These are phyloP conservation scores for Phyllopteryx taeniolatus DNA, from an alignment of 2,113 vertebrate species.

Conservation along the genomic window DNA sequence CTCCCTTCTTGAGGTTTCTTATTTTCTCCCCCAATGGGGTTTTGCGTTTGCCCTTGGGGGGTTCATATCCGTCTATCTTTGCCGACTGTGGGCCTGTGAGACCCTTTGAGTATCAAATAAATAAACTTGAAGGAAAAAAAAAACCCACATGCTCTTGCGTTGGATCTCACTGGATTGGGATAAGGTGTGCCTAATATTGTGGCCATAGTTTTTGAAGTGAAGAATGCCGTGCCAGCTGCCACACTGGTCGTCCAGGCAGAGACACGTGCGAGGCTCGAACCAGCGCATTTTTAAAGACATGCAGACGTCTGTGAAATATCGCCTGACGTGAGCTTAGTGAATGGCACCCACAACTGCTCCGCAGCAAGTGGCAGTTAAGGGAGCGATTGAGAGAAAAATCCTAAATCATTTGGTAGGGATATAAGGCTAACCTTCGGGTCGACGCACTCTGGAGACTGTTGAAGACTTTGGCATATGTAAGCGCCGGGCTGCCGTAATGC, in stretches of 20 bases:
- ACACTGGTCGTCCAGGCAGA: not conserved
- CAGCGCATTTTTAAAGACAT: constrained; percentile 9
- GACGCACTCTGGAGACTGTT: constrained; percentile 52
- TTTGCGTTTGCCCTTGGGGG: no score
- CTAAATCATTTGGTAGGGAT: constrained; percentile 66
- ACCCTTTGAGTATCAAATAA: no score
- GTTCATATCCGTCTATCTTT: no score
- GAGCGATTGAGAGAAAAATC: constrained; percentile 60
- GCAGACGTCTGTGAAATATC: constrained; percentile 45
- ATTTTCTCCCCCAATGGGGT: no score
- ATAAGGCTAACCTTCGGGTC: constrained; percentile 64
- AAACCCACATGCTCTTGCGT: not conserved
- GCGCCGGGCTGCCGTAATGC: constrained; percentile 60
- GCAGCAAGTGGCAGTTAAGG: constrained; percentile 40
- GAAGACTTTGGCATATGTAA: constrained; percentile 68
- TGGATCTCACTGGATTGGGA: not conserved
- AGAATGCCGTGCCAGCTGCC: not conserved
- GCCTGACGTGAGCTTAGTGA: constrained; percentile 30
- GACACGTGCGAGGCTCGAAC: not conserved
- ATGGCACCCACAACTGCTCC: constrained; percentile 36
- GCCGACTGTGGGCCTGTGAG: no score
- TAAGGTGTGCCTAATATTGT: not conserved
- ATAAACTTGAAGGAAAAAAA: no score
- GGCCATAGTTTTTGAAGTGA: not conserved
- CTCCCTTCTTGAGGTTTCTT: no score